Base-by-base conservation (phyloP, 2,888 invertebrate genomes). In the Rotaria socialis region DNA sequence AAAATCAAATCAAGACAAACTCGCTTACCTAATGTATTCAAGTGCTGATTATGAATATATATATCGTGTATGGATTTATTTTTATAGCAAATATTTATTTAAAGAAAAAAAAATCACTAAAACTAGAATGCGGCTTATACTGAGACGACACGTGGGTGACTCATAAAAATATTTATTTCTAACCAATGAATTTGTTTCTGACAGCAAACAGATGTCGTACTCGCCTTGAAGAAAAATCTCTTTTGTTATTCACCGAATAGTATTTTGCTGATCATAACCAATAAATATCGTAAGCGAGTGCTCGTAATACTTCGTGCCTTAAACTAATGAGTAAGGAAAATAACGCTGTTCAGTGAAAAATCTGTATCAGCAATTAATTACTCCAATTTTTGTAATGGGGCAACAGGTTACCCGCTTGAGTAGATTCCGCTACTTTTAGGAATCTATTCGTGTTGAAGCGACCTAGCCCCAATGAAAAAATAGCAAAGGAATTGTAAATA, bases 311-410 rank as follows among this genome's bases (percentile, higher is more conserved):
- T 67, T 67, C 35, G 67, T 67, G 67, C 67, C 67, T 67, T 67
- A 67, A 67, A 67, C 67, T 67, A 67, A 67, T 67, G 67, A 67
- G 67, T 67, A 67, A 67, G 67, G 67, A 67, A 67, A 67, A 67
- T 67, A 67, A 67, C 67, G 67, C 67, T 67, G 35, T 67, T 19
- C 27, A 67, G 67, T 67, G 67, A 35, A 67, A 67, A 35, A 67
- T 35, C 67, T 67, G 27, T 16, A 67, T 19, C 35, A 67, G 67
- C 67, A 67, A 35, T 67, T 16, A 67, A 67, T 67, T 67, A 67
- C 67, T 67, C 67, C 16, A 67, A 67, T 67, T 67, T 67, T 67
- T 67, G 67, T 16, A 67, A 6, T 16, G 67, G 67, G 67, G 67
- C 67, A 10, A 67, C 67, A 67, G 67, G 67, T 67, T 67, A 67